Evolutionary conservation across 2,113 vertebrate species (phyloP).

Genomic region (Picathartes gymnocephalus): DNA sequence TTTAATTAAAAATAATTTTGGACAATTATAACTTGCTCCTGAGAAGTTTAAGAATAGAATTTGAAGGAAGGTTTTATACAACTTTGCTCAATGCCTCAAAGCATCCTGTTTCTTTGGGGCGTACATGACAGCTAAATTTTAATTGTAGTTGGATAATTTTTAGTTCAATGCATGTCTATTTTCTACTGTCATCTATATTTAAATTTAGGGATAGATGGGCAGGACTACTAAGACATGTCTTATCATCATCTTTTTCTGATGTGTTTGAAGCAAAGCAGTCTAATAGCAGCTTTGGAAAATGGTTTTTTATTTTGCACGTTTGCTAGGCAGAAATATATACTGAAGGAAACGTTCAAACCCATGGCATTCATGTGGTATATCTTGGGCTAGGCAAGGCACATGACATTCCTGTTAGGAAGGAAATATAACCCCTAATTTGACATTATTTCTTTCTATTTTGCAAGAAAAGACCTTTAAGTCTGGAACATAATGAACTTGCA

Average conservation of each 20-base stretch:
- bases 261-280: not conserved
- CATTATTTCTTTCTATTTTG: not conserved
- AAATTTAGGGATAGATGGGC: not conserved
- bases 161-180: not conserved
- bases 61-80: not conserved
- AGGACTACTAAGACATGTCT: not conserved
- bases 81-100: not conserved
- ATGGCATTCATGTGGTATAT: not conserved
- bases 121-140: not conserved
- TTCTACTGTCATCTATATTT: not conserved
- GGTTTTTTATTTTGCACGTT: not conserved
- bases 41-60: conserved; percentile 13
- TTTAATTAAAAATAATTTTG: conserved; percentile 30
- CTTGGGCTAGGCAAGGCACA: not conserved
- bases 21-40: not conserved
- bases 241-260: not conserved
- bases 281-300: not conserved
- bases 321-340: not conserved
- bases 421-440: conserved; percentile 2
- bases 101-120: not conserved
- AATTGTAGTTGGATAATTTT: not conserved
- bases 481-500: conserved; percentile 5
- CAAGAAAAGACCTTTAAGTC: not conserved
- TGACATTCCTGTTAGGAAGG: not conserved
- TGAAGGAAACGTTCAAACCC: not conserved